phyloP scores from a whole-genome alignment of 1,140 invertebrate genomes.

The Caenorhabditis briggsae region DNA sequence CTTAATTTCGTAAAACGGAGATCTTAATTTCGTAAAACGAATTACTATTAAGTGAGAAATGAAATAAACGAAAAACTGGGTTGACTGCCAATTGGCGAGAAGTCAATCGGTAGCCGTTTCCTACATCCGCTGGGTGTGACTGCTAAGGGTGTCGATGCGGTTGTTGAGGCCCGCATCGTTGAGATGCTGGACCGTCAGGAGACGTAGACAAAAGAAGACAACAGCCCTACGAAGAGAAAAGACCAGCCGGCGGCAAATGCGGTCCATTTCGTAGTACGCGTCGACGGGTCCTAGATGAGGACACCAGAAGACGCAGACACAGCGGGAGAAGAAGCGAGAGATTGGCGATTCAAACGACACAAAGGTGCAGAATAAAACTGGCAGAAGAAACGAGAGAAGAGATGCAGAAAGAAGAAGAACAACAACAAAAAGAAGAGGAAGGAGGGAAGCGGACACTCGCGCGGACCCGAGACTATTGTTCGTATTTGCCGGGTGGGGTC shows the following conservation, averaged over 20 bases:
- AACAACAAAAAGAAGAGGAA: slow-evolving; percentile 32
- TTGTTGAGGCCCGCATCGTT: no score
- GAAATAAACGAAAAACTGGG: background rate
- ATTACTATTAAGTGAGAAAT: background rate
- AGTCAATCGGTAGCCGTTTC: slow-evolving; percentile 33
- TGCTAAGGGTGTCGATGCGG: slow-evolving; percentile 35
- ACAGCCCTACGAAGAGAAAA: slow-evolving; percentile 29
- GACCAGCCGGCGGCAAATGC: slow-evolving; percentile 37
- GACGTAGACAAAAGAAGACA: slow-evolving; percentile 41
- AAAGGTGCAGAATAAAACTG: slow-evolving; percentile 51
- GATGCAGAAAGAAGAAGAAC: background rate
- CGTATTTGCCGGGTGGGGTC: slow-evolving; percentile 43
- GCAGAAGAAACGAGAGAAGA: slow-evolving; percentile 36
- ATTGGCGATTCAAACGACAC: slow-evolving; percentile 45
- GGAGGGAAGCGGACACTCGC: slow-evolving; percentile 41
- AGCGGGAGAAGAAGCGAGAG: slow-evolving; percentile 43
- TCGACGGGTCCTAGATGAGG: slow-evolving; percentile 7
- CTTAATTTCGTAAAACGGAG: background rate
- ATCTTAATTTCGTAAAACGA: slow-evolving; percentile 2
- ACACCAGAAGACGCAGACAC: background rate
- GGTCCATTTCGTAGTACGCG: slow-evolving; percentile 43
- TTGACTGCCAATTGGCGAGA: slow-evolving; percentile 12
- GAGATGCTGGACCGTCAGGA: slow-evolving; percentile 39
- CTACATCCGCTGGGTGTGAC: slow-evolving; percentile 21
- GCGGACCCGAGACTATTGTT: slow-evolving; percentile 51